Conservation (phyloP, 2,113 vertebrate species). For the Cebidichthys violaceus region DNA sequence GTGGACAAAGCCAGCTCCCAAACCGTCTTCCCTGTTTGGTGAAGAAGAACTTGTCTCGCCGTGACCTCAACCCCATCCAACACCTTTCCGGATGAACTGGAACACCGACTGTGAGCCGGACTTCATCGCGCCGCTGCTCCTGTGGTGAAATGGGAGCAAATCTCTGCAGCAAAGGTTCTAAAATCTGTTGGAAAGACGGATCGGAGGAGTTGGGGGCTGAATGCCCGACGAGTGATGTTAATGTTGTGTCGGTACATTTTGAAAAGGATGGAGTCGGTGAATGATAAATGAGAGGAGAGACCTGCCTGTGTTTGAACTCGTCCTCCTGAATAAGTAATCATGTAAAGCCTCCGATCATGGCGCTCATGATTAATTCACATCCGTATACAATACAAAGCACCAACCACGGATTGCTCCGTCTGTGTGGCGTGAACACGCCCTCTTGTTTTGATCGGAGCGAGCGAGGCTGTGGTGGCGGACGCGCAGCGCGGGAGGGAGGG, state of each 20-base stretch:
- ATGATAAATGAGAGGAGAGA: background rate
- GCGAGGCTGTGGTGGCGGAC: conserved; percentile 1
- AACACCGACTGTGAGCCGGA: background rate
- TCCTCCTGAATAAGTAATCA: conserved; percentile 29
- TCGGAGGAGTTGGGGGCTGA: background rate
- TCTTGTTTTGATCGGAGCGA: conserved; percentile 64
- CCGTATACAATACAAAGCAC: conserved; percentile 33
- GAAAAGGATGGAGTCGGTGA: background rate
- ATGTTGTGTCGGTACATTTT: background rate
- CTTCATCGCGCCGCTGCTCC: background rate
- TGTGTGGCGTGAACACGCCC: conserved; percentile 40
- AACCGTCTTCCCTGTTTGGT: background rate
- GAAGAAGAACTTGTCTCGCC: background rate
- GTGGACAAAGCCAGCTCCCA: background rate
- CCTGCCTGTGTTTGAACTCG: conserved; percentile 1
- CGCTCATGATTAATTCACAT: conserved; percentile 73
- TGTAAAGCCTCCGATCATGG: conserved; percentile 44
- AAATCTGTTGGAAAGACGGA: background rate
- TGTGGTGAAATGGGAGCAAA: background rate
- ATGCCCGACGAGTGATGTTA: background rate
- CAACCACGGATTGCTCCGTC: conserved; percentile 31
- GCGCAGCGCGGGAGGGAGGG: conserved; percentile 34
- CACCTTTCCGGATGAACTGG: background rate
- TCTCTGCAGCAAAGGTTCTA: background rate
- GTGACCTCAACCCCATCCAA: background rate